Percentiles rank a stretch among this genome's conserved stretches.
phyloP scores from a whole-genome alignment of 2,797 vertebrate genomes.

The Pantherophis alleghaniensis region DNA sequence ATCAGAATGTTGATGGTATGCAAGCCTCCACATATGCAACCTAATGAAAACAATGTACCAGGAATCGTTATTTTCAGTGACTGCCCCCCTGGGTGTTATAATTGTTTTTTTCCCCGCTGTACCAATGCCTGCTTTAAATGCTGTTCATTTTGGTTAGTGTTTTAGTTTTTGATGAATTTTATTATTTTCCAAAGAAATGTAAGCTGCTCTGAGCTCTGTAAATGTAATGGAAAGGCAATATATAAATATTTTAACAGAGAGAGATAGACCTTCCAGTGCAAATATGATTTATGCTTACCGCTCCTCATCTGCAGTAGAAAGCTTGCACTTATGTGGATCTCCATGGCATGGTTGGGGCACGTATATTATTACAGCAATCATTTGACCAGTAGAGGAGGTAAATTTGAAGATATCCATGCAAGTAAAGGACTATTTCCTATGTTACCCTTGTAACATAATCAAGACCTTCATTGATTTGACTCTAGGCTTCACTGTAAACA shows the following conservation, averaged over 20 bases:
- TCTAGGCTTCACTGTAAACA: background rate
- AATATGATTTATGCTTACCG: background rate
- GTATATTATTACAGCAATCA: background rate
- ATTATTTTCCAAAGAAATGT: background rate
- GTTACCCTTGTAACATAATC: background rate
- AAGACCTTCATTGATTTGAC: background rate
- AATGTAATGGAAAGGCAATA: background rate
- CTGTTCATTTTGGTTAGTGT: background rate
- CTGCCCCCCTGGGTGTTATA: background rate
- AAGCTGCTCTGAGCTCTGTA: background rate
- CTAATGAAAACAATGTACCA: background rate
- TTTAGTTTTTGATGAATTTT: background rate
- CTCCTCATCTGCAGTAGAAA: background rate
- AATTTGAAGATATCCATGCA: background rate
- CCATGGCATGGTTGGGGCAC: background rate
- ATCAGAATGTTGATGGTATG: background rate
- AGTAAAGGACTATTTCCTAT: background rate
- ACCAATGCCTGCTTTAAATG: background rate
- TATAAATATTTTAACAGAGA: background rate
- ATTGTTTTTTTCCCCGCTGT: background rate
- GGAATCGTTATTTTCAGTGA: background rate
- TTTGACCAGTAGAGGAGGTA: background rate
- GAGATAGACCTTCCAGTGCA: background rate
- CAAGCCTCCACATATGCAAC: background rate
- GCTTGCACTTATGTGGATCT: background rate